A percentile compares a stretch with the other conserved stretches of the same genome.
phyloP scores from a whole-genome alignment of 2,888 invertebrate genomes.

The Griposia aprilina region DNA sequence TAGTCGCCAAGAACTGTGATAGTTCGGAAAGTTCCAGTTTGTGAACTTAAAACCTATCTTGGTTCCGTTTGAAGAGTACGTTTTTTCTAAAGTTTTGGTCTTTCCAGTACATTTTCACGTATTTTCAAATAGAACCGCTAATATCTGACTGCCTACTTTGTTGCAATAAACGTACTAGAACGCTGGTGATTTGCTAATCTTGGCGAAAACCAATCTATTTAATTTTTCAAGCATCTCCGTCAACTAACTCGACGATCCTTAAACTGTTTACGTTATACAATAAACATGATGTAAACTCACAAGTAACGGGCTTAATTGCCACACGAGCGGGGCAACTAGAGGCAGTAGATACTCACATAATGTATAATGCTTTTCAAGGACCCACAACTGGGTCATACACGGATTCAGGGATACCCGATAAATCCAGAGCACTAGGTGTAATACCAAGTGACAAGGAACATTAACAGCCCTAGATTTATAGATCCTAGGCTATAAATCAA shows the following conservation, averaged over 20 bases:
- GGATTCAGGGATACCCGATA: conserved; percentile 7
- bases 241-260: neutral
- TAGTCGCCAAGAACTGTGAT: conserved; percentile 1
- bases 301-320: conserved; percentile 5
- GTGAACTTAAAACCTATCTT: conserved; percentile 3
- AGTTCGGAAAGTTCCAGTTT: conserved; percentile 12
- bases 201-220: neutral
- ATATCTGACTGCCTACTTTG: neutral
- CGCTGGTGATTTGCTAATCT: neutral
- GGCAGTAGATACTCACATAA: conserved; percentile 2
- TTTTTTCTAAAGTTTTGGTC: neutral
- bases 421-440: conserved; percentile 12
- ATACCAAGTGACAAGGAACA: neutral
- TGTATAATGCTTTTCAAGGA: conserved; percentile 6
- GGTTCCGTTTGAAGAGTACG: neutral
- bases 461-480: neutral
- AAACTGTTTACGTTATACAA: conserved; percentile 14
- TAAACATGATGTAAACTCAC: conserved; percentile 21
- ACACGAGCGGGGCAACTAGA: neutral
- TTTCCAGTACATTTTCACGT: neutral
- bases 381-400: neutral
- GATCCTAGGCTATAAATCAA: neutral
- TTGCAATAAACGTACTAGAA: neutral
- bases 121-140: neutral
- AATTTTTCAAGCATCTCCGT: neutral